These are phyloP conservation scores for Agriopis aurantiaria DNA, from an alignment of 2,888 invertebrate genomes.

Conservation along the genomic window DNA sequence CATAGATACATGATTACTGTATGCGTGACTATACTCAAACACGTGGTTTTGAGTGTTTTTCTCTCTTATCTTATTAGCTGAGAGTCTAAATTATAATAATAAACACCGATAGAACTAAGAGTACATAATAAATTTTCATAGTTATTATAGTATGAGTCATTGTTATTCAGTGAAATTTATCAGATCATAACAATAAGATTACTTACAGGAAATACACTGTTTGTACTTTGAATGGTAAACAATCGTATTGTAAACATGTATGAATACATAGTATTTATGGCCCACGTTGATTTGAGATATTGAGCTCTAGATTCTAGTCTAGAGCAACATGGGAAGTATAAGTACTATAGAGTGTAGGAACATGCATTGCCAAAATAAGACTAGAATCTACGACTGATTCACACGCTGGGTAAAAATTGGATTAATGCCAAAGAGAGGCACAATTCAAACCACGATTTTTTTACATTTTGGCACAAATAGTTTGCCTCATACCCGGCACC, in stretches of 20 bases:
- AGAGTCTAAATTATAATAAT: background rate
- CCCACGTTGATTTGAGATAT: background rate
- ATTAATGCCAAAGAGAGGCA: conserved; percentile 72
- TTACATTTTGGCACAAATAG: conserved; percentile 79
- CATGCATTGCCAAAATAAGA: conserved; percentile 75
- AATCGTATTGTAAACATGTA: conserved; percentile 10
- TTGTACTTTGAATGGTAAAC: conserved; percentile 1
- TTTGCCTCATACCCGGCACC: conserved; percentile 70
- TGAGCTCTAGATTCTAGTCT: conserved; percentile 5
- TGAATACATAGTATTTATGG: background rate
- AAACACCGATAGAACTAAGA: background rate
- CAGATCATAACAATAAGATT: conserved; percentile 26
- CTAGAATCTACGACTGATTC: conserved; percentile 73
- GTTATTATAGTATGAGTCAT: conserved; percentile 11
- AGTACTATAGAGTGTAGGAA: conserved; percentile 38
- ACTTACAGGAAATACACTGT: conserved; percentile 13
- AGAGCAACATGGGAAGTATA: conserved; percentile 21
- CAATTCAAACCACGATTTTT: conserved; percentile 66
- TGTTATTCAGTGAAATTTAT: conserved; percentile 21
- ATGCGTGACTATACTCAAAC: conserved; percentile 1
- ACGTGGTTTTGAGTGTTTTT: conserved; percentile 16
- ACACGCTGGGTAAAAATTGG: conserved; percentile 69
- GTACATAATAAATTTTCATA: conserved; percentile 4
- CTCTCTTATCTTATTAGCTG: conserved; percentile 2
- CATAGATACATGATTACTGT: conserved; percentile 9